Evolutionary conservation across 2,888 invertebrate genomes (phyloP).

Genomic region (Pachydiplax longipennis): DNA sequence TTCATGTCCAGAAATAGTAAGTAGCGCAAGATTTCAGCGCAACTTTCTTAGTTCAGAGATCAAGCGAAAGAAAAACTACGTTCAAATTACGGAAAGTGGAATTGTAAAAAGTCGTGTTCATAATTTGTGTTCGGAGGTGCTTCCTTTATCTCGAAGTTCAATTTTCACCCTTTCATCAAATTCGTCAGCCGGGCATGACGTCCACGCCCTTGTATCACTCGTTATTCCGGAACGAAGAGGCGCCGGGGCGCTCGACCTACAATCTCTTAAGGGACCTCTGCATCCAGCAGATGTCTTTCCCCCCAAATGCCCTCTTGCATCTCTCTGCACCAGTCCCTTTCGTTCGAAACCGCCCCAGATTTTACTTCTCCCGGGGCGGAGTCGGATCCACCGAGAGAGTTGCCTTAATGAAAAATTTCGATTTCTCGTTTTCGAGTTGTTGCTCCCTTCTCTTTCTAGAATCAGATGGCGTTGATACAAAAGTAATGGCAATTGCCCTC

Average conservation of each 20-base stretch:
- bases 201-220: not conserved
- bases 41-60: too few species aligned
- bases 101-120: too few species aligned
- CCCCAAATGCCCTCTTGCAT: not conserved
- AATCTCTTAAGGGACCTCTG: not conserved
- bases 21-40: too few species aligned
- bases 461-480: not conserved
- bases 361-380: not conserved
- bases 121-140: too few species aligned
- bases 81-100: too few species aligned
- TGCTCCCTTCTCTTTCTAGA: not conserved
- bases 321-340: not conserved
- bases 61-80: too few species aligned
- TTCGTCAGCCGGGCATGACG: not conserved
- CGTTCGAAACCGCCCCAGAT: slow-evolving; percentile 5
- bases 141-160: not conserved
- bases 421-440: slow-evolving; percentile 4
- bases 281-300: not conserved
- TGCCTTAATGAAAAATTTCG: slow-evolving; percentile 21
- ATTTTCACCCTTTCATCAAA: not conserved
- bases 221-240: not conserved
- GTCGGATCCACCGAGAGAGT: not conserved
- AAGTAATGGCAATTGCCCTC: too few species aligned
- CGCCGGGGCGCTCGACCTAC: not conserved
- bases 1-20: too few species aligned